A percentile compares a stretch with the other conserved stretches of the same genome.
Evolutionary conservation across 1,140 invertebrate genomes (phyloP).

Genomic region (Drosophila virilis): DNA sequence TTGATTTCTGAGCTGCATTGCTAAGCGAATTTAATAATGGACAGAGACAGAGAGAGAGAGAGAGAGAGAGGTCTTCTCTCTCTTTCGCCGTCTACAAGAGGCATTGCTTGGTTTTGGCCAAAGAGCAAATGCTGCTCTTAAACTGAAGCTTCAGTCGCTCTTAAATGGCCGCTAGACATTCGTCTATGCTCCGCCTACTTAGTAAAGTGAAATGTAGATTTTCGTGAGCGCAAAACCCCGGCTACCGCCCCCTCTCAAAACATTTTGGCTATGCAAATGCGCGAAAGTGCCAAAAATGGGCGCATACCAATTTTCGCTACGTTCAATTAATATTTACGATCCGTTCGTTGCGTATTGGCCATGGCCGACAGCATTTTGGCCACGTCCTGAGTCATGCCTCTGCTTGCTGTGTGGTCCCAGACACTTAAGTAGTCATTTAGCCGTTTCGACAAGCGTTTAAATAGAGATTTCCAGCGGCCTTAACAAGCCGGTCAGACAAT

Average conservation of each 20-base stretch:
- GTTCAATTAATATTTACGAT: conserved; percentile 39
- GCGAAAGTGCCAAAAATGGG: conserved; percentile 43
- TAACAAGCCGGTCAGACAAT: conserved; percentile 61
- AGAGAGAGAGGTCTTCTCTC: not conserved
- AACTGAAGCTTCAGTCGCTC: conserved; percentile 21
- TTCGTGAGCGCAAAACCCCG: not conserved
- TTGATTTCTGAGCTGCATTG: conserved; percentile 55
- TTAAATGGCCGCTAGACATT: conserved; percentile 35
- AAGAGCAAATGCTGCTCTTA: conserved; percentile 18
- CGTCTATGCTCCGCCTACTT: conserved; percentile 62
- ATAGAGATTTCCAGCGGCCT: conserved; percentile 50
- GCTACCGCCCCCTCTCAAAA: not conserved
- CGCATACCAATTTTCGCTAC: conserved; percentile 24
- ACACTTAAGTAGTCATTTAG: conserved; percentile 47
- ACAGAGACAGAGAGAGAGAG: not conserved
- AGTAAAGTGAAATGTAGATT: conserved; percentile 19
- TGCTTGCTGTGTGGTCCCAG: conserved; percentile 34
- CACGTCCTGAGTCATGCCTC: conserved; percentile 5
- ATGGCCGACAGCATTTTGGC: not conserved
- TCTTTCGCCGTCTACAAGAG: not conserved
- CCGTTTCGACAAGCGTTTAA: conserved; percentile 54
- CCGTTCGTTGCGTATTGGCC: not conserved
- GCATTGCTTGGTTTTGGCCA: not conserved
- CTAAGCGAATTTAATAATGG: conserved; percentile 32
- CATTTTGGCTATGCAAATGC: conserved; percentile 24